Conservation (phyloP, 2,113 vertebrate genomes). For the Grus americana region DNA sequence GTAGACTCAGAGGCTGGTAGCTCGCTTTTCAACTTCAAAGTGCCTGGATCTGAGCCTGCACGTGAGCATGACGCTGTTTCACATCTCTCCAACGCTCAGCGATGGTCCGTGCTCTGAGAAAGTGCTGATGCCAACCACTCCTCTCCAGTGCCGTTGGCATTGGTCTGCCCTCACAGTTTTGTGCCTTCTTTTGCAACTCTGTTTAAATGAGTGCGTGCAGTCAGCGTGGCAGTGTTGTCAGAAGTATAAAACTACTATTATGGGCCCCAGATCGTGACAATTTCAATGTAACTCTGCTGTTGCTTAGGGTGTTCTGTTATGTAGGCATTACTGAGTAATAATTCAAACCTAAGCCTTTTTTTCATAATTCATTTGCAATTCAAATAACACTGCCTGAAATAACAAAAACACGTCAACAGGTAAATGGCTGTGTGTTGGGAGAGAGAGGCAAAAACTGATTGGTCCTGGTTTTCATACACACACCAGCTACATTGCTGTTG, state of each 20-base stretch:
- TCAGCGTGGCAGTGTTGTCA: background rate
- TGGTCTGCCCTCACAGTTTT: background rate
- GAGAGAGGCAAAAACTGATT: background rate
- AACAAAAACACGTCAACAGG: background rate
- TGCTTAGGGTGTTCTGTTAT: background rate
- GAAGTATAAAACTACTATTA: background rate
- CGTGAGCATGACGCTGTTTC: accelerated
- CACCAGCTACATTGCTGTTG: background rate
- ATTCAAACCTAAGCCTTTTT: background rate
- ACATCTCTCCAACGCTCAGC: background rate
- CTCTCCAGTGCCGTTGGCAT: accelerated
- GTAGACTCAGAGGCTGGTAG: background rate
- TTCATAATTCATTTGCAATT: background rate
- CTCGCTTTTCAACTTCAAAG: background rate
- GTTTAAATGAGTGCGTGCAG: background rate
- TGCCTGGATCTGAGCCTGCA: background rate
- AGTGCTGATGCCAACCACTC: background rate
- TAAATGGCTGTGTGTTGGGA: background rate
- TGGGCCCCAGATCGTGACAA: background rate
- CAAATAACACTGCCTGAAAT: background rate
- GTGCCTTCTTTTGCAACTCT: background rate
- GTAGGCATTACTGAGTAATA: background rate
- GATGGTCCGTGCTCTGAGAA: background rate
- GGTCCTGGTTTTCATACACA: background rate
- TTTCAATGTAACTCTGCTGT: background rate